Percentiles rank a stretch among this genome's conserved stretches.
Conservation (phyloP, 2,113 vertebrate genomes). For the Amphiprion ocellaris region DNA sequence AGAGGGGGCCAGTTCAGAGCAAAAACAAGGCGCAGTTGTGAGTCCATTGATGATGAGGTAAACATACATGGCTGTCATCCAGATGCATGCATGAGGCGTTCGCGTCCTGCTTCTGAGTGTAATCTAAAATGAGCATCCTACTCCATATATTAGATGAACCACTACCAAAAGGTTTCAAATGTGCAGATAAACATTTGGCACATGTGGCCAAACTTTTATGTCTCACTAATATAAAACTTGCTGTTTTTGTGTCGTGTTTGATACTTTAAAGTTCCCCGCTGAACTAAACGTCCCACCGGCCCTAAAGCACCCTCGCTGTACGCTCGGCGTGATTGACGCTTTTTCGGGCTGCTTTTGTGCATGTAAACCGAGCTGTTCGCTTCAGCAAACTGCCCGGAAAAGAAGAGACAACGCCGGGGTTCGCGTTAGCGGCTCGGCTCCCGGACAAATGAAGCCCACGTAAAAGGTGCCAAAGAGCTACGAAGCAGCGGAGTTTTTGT, state of each 20-base stretch:
- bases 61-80: neutral
- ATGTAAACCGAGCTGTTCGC: neutral
- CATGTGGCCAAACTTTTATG: neutral
- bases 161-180: neutral
- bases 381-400: conserved; percentile 12
- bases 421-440: neutral
- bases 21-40: conserved; percentile 1
- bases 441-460: neutral
- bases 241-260: neutral
- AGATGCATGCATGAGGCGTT: conserved; percentile 37
- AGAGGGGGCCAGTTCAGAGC: conserved; percentile 31
- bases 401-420: conserved; percentile 11
- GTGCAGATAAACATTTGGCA: neutral
- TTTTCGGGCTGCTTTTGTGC: conserved; percentile 50
- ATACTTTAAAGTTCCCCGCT: neutral
- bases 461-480: conserved; percentile 15
- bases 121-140: too few species aligned
- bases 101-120: neutral
- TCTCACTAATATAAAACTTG: neutral
- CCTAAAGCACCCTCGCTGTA: conserved; percentile 10
- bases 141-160: neutral
- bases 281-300: conserved; percentile 37
- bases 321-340: conserved; percentile 32
- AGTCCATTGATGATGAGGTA: conserved; percentile 50
- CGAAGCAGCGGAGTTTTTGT: conserved; percentile 4